A percentile compares a stretch with the other conserved stretches of the same genome.
Conservation (phyloP, 2,888 invertebrate species). For the Sphaeridia pumilis region DNA sequence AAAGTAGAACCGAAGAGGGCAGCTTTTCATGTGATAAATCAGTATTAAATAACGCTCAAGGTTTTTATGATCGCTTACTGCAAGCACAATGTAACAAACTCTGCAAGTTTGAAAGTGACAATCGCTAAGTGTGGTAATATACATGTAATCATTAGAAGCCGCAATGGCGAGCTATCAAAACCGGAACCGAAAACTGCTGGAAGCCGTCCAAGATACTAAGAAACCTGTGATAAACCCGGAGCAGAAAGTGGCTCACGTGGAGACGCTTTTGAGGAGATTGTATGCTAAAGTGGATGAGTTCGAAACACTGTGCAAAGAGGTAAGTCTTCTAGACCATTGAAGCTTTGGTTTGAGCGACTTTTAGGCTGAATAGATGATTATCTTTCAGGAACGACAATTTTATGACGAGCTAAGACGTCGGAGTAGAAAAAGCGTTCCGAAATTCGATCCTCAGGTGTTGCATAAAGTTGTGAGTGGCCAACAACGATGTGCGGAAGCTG, state of each 20-base stretch:
- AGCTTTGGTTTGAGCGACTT: neutral
- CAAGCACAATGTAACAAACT: too few species aligned
- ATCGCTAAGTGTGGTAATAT: too few species aligned
- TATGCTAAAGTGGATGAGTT: constrained; percentile 14
- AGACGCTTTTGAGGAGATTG: constrained; percentile 5
- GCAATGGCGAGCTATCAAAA: neutral
- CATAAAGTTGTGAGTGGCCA: constrained; percentile 6
- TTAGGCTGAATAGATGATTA: neutral
- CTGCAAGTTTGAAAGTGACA: too few species aligned
- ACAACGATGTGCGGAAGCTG: constrained; percentile 13
- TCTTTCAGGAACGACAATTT: constrained; percentile 11
- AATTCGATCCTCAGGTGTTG: constrained; percentile 5
- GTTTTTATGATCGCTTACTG: too few species aligned
- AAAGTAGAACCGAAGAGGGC: too few species aligned
- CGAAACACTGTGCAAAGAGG: constrained; percentile 11
- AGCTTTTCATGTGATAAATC: too few species aligned
- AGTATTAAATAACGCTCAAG: too few species aligned
- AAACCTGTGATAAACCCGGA: neutral
- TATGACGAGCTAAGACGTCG: constrained; percentile 1
- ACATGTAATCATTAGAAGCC: too few species aligned
- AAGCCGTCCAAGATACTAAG: neutral
- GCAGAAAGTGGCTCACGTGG: constrained; percentile 12
- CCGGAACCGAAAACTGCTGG: neutral
- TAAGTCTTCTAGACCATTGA: neutral
- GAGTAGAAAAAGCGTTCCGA: constrained; percentile 9